A percentile compares a stretch with the other conserved stretches of the same genome.
Conservation (phyloP, 2,888 invertebrate genomes). For the Polyommatus iphigenia region DNA sequence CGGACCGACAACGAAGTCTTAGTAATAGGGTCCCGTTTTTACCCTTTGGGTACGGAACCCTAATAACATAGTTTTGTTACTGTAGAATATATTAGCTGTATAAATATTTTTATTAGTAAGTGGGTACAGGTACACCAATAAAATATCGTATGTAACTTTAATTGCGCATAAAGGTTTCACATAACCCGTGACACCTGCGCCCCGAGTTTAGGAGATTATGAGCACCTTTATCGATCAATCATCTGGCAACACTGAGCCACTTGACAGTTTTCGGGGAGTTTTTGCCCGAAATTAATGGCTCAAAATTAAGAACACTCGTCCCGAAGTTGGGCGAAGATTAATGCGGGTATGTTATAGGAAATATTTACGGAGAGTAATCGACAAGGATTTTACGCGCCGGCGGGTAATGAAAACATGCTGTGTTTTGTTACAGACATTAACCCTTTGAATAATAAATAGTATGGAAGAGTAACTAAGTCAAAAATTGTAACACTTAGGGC, state of each 20-base stretch:
- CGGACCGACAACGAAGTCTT: too few relatives aligned
- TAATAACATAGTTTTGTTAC: too few relatives aligned
- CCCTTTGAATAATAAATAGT: not conserved
- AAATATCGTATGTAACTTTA: not conserved
- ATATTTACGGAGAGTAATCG: constrained; percentile 16
- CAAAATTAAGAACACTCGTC: constrained; percentile 34
- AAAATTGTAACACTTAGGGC: too few relatives aligned
- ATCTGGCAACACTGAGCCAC: constrained; percentile 34
- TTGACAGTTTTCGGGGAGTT: constrained; percentile 36
- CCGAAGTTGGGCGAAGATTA: constrained; percentile 28
- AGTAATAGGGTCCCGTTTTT: too few relatives aligned
- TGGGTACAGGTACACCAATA: not conserved
- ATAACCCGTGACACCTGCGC: constrained; percentile 6
- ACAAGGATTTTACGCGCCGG: not conserved
- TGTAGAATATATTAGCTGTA: too few relatives aligned
- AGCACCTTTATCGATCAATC: constrained; percentile 36
- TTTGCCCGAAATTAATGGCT: constrained; percentile 34
- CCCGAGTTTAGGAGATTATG: not conserved
- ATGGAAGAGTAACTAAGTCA: too few relatives aligned
- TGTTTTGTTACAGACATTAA: not conserved
- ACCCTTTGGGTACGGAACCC: too few relatives aligned
- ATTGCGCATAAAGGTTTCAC: constrained; percentile 12
- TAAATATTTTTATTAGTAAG: not conserved
- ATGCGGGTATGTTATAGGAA: constrained; percentile 23
- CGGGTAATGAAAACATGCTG: not conserved